Evolutionary conservation across 1,140 invertebrate species (phyloP), one percentile per base, ranked within the genome.

Genomic region (Drosophila malerkotliana): DNA sequence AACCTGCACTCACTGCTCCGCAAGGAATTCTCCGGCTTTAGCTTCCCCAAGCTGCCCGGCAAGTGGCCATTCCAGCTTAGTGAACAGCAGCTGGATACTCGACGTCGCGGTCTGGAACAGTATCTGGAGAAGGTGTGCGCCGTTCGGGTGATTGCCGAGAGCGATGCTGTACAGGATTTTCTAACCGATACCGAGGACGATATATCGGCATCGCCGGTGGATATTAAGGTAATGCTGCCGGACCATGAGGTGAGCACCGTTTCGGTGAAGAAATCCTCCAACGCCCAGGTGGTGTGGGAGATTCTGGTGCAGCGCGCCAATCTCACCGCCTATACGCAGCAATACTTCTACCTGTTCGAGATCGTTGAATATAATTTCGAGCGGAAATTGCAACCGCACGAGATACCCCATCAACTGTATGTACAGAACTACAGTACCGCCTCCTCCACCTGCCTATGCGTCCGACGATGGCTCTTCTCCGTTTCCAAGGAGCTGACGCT

Each of bases 341-440:
- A 96, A 89, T 98, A 97, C 93, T 99, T 99, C 94, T 98, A 98
- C 88, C 93, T 99, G 28, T 99, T 99, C 93, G 98, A 99, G 94
- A 99, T 99, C 81, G 97, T 99, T 49, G 98, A 99, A 90, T 98
- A 98, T 91, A 97, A 97, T 93, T 98, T 98, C 92, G 98, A 99
- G 92, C 94, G 99, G 54, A 99, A 99, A 93, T 92, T 99, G 51
- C 96, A 97, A 79, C 95, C 97, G 1, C 95, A 96, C 90, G 99
- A 99, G 93, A 97, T 98, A 73, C 98, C 98, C 0, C 98, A 99
- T 92, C 98, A 98, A 82, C 93, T 99, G 51, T 99, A 99, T 92
- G 98, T 99, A 77, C 98, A 99, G 93, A 99, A 99, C 93, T 99
- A 99, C 90, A 98, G 97, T 69, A 99, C 98, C n/a, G 98, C 98